Evolutionary conservation across 2,797 vertebrate species (phyloP).

Genomic region (Coluber constrictor): DNA sequence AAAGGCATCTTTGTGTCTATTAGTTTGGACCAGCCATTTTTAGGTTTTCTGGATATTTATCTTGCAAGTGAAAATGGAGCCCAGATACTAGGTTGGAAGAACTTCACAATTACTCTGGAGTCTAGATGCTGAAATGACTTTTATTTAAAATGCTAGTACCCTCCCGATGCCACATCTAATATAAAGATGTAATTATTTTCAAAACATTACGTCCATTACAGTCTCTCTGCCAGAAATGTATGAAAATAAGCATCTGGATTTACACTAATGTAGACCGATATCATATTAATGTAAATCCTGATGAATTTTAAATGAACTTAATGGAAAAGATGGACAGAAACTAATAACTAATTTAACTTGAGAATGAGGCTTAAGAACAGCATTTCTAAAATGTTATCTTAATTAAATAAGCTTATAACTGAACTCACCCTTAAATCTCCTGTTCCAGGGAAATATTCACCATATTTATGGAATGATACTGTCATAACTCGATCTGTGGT

Average conservation of each 20-base stretch:
- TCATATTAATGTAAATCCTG: neutral
- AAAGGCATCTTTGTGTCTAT: neutral
- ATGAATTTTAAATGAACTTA: neutral
- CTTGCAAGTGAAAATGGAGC: neutral
- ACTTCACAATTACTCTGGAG: neutral
- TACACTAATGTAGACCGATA: neutral
- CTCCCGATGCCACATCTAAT: neutral
- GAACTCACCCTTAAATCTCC: slow-evolving; percentile 86
- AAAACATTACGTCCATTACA: neutral
- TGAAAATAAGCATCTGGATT: neutral
- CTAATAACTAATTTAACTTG: neutral
- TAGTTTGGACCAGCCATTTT: neutral
- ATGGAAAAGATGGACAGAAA: neutral
- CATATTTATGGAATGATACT: slow-evolving; percentile 92
- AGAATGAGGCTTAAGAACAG: neutral
- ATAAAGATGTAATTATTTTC: neutral
- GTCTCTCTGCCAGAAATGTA: neutral
- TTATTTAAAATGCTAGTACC: neutral
- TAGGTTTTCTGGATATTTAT: neutral
- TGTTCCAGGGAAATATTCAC: slow-evolving; percentile 91
- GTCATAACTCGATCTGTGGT: slow-evolving; percentile 92
- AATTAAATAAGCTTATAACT: slow-evolving; percentile 29
- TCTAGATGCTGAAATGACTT: neutral
- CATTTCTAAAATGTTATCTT: neutral
- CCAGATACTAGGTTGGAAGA: neutral